Base-by-base conservation (phyloP, 1,140 invertebrate genomes). In the Bombus soroeensis region DNA sequence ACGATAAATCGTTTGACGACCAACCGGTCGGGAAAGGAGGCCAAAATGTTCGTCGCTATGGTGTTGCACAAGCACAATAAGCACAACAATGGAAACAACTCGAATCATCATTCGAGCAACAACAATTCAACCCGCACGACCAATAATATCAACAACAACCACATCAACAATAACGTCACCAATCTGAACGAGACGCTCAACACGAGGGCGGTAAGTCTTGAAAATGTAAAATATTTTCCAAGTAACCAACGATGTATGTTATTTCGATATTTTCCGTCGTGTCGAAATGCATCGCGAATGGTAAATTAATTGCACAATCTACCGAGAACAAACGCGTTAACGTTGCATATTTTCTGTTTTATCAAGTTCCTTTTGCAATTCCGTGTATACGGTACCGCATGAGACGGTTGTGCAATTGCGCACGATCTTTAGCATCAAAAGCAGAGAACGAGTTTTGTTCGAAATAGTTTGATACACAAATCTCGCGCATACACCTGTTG, bases 31-130 rank as follows among this genome's bases (percentile, higher is more conserved):
- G 68, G 43, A 25, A 64, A 79, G 34, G 79, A 53, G 41, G 71
- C 73, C 28, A 91, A 93, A 91, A 95, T 95, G 94, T 95, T 95
- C 82, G 94, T 94, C 78, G 94, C 94, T n/a, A 95, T 95, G 94
- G 94, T 95, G 73, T 89, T 95, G 82, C 94, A 95, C 88, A 95
- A 95, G 86, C 93, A 95, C 84, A 92, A 76, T 81, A 95, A 93
- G 83, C 92, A 95, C 62, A 93, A 93, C 78, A 94, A 93, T 76
- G 90, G 91, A 3, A 93, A 93, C 74, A 73, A 92, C 59, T 92
- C 91, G 76, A 93, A 93, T 85, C 91, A 93, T 71, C 91, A 92
- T 85, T 86, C 91, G 32, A 91, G 88, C 83, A 93, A 91, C 82
- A 93, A 92, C 79, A 93, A 93, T 53, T 79, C 92, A 39, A 91